Conservation (phyloP, 1,140 invertebrate genomes). For the Planococcus citri region DNA sequence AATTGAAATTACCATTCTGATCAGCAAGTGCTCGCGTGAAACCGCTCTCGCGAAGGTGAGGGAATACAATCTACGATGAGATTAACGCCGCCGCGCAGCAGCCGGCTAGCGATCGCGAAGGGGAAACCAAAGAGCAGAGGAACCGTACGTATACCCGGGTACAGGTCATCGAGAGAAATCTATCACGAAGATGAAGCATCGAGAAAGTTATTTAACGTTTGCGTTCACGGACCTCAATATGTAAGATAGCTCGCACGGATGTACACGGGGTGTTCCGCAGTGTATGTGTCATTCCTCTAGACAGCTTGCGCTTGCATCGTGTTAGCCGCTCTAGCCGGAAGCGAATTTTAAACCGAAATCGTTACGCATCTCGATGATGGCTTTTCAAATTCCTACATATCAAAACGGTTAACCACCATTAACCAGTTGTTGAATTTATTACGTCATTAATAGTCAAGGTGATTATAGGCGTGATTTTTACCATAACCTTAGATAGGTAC, state of each 20-base stretch:
- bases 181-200: slow-evolving; percentile 6
- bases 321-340: background rate
- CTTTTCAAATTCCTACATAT: no score
- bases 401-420: no score
- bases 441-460: no score
- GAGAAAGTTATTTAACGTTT: slow-evolving; percentile 8
- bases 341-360: background rate
- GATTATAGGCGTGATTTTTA: no score
- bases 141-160: no score
- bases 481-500: no score
- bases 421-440: no score
- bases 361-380: no score
- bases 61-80: background rate
- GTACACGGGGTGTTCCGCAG: background rate
- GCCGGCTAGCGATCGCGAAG: background rate
- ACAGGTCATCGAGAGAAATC: background rate
- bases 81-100: no score
- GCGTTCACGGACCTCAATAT: background rate
- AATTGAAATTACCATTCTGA: background rate
- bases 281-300: background rate
- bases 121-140: background rate
- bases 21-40: background rate
- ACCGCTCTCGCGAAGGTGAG: background rate
- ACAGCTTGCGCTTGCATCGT: background rate
- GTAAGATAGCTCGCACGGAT: background rate